phyloP scores from a whole-genome alignment of 2,113 vertebrate species.

The Cathartes aura region DNA sequence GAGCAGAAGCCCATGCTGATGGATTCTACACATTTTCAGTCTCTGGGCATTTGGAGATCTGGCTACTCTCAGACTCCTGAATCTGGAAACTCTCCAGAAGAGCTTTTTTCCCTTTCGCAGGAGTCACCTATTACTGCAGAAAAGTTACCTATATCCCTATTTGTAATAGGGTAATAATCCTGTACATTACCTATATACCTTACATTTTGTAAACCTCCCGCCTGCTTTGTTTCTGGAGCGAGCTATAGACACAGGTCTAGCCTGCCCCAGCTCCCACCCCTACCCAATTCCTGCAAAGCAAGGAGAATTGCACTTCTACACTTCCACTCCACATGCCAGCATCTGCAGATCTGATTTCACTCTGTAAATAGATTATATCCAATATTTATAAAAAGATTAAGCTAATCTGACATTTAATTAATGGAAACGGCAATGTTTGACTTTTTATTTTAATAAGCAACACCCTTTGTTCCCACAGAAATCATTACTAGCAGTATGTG shows the following conservation, averaged over 20 bases:
- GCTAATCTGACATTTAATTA: constrained; percentile 70
- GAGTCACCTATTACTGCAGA: not conserved
- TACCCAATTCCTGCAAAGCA: not conserved
- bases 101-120: not conserved
- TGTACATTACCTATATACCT: no score
- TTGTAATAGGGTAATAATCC: no score
- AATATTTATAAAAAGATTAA: constrained; percentile 72
- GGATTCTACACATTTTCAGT: not conserved
- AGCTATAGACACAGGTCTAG: not conserved
- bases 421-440: constrained; percentile 52
- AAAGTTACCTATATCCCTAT: accelerated
- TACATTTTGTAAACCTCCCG: accelerated
- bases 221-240: not conserved
- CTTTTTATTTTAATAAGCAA: constrained; percentile 64
- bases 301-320: not conserved
- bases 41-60: not conserved
- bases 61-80: not conserved
- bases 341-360: not conserved
- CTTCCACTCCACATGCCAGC: not conserved
- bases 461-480: constrained; percentile 41
- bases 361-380: constrained; percentile 52
- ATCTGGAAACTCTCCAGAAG: not conserved
- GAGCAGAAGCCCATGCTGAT: accelerated
- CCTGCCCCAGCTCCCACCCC: not conserved
- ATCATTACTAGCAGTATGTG: constrained; percentile 16